Evolutionary conservation across 92 coral and sea anemone genomes (phyloP), one percentile per base, ranked within the genome.

Genomic region (Porites divaricata): DNA sequence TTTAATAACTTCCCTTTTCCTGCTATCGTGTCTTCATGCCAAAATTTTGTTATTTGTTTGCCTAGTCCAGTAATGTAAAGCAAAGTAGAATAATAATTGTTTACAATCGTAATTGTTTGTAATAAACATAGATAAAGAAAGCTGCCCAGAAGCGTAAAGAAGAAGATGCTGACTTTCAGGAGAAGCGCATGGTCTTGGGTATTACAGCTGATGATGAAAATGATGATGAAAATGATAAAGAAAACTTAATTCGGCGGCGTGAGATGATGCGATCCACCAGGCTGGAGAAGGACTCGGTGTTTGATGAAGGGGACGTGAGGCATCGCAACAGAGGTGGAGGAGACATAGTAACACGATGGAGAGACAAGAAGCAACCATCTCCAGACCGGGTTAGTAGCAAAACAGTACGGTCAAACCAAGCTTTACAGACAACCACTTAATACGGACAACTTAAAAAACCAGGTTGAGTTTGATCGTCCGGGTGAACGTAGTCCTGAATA

Each of bases 121-220:
- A 28, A 20, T 64, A 10, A 24, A 26, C 79, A 8, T 80, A 94
- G 98, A 90, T 89, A 57, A 94, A 96, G 75, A 94, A 93, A 83
- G 91, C 90, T 1, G 99, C 99, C 16, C 85, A 87, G 97, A 91
- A 93, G 61, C 93, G 95, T 23, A 95, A 97, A 81, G 96, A 79
- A 75, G 98, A 88, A 79, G 98, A 96, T 61, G 95, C 93, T 53
- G 99, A 96, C 72, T 96, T 96, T 74, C 96, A 96, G 84, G 92
- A 96, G 87, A 96, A 96, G 87, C 91, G 98, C 2, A 96, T 96
- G 99, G 69, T 79, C 28, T 85, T 96, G 21, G 98, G 99, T 52
- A 93, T 96, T 77, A 95, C 93, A 26, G 99, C 79, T 48, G 98
- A 90, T 48, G 98, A 90, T 26, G 94, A 76, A 8, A 93, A 92